These are phyloP conservation scores for Urocolius indicus DNA, from an alignment of 2,113 vertebrate genomes.

Conservation along the genomic window DNA sequence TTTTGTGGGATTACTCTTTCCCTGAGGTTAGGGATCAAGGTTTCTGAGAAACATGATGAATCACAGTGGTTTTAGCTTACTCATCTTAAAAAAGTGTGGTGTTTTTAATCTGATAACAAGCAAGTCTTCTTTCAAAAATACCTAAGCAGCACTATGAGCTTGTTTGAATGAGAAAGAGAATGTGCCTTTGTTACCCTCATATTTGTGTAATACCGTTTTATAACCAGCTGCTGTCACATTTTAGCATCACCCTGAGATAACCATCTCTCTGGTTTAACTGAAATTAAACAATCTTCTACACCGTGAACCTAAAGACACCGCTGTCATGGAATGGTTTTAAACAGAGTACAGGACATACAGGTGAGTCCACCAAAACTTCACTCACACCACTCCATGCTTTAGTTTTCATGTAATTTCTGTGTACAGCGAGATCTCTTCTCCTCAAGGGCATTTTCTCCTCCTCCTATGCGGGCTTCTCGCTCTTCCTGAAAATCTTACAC, in stretches of 20 bases:
- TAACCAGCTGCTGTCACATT: neutral
- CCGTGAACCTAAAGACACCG: neutral
- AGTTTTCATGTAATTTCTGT: neutral
- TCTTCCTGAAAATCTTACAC: neutral
- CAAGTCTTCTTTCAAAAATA: neutral
- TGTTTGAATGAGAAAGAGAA: neutral
- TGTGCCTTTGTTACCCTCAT: neutral
- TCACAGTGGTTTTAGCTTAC: slow-evolving; percentile 37
- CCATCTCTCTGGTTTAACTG: neutral
- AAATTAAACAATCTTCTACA: neutral
- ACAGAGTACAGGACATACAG: neutral
- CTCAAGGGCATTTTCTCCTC: neutral
- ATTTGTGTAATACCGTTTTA: neutral
- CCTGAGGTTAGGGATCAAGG: slow-evolving; percentile 39
- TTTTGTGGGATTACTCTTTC: slow-evolving; percentile 21
- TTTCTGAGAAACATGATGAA: slow-evolving; percentile 46
- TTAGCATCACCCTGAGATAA: neutral
- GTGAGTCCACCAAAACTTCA: neutral
- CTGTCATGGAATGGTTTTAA: neutral
- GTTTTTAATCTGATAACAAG: neutral
- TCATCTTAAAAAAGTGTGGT: neutral
- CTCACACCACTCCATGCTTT: neutral
- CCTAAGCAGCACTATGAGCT: neutral
- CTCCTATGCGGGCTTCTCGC: neutral
- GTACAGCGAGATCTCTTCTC: neutral